Percentiles rank a stretch among this genome's conserved stretches.
phyloP scores from a whole-genome alignment of 1,140 invertebrate genomes.

The Diachasma alloeum region DNA sequence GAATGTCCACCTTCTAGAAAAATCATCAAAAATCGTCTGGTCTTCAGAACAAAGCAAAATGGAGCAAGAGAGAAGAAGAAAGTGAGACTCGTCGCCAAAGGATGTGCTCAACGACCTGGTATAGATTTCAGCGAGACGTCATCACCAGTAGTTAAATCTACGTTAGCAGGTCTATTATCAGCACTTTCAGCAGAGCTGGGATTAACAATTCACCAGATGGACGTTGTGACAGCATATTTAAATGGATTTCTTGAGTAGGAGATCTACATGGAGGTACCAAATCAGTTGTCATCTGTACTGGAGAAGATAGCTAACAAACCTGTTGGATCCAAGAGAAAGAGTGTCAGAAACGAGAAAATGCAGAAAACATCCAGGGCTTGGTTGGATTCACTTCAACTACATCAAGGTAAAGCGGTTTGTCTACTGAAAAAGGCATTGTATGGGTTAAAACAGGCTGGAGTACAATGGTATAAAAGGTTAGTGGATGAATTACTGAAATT shows the following conservation, averaged over 20 bases:
- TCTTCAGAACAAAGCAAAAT: constrained; percentile 22
- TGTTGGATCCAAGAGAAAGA: not conserved
- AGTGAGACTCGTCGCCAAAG: constrained; percentile 46
- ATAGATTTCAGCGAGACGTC: constrained; percentile 45
- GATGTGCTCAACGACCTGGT: constrained; percentile 38
- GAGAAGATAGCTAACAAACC: not conserved
- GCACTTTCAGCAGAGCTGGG: constrained; percentile 40
- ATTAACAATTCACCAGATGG: constrained; percentile 45
- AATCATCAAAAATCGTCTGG: not conserved
- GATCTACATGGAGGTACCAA: constrained; percentile 56
- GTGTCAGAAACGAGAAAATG: not conserved
- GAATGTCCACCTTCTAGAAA: not conserved
- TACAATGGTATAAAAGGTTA: constrained; percentile 41
- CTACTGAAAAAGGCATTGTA: constrained; percentile 46
- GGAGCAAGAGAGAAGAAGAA: constrained; percentile 38
- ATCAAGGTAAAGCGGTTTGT: constrained; percentile 25
- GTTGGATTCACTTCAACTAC: constrained; percentile 14
- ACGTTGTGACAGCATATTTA: constrained; percentile 50
- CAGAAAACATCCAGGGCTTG: constrained; percentile 17
- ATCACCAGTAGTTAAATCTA: constrained; percentile 38
- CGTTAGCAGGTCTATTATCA: constrained; percentile 33
- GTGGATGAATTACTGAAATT: constrained; percentile 21
- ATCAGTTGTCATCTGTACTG: constrained; percentile 20
- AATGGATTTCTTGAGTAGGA: constrained; percentile 48
- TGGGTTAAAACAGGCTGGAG: constrained; percentile 45